A percentile compares a stretch with the other conserved stretches of the same genome.
Conservation (phyloP, 2,113 vertebrate species). For the Varanus salvator region DNA sequence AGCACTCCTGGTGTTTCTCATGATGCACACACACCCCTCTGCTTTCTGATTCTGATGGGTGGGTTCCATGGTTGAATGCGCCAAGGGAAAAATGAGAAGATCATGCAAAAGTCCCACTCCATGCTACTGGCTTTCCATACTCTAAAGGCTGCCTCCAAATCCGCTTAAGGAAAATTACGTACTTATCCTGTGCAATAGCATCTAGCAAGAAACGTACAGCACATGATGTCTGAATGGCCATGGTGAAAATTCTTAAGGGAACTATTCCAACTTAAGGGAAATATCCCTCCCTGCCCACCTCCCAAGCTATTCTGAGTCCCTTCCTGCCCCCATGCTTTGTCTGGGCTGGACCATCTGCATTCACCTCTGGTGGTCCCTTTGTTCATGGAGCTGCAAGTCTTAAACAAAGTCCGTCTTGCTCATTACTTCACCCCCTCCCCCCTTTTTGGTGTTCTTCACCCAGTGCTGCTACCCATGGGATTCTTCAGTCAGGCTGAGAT, state of each 20-base stretch:
- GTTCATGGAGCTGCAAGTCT: neutral
- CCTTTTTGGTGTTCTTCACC: neutral
- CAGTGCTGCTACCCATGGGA: neutral
- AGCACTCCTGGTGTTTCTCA: too few relatives aligned
- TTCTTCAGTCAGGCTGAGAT: conserved; percentile 6
- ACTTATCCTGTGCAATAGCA: neutral
- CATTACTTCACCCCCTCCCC: too few relatives aligned
- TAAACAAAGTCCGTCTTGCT: neutral
- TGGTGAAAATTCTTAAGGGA: neutral
- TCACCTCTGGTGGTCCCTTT: neutral
- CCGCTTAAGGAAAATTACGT: neutral
- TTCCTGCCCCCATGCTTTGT: neutral
- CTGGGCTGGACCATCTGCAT: too few relatives aligned
- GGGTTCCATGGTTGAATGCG: neutral
- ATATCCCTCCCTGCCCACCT: neutral
- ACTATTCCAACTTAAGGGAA: neutral
- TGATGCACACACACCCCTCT: too few relatives aligned
- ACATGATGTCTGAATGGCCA: neutral
- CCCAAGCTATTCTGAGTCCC: neutral
- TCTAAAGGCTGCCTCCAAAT: neutral
- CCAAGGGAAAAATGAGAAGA: too few relatives aligned
- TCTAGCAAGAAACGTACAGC: neutral
- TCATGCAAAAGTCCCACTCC: too few relatives aligned
- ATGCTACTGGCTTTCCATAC: neutral
- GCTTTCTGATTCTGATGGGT: neutral